Evolutionary conservation across 92 coral and sea anemone species (phyloP).

Genomic region (Parazoanthus darwini): DNA sequence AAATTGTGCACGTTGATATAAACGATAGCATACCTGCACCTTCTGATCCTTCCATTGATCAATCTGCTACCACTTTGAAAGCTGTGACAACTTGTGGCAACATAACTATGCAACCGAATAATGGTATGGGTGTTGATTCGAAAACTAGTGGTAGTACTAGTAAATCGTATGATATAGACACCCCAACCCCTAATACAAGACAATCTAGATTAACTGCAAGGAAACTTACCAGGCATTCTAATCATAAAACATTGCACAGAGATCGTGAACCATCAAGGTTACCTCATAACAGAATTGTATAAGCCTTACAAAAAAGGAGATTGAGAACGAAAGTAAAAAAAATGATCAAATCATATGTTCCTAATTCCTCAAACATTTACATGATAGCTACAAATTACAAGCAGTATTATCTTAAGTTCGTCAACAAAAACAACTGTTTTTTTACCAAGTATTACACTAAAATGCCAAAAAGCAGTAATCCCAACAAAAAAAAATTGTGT

Average conservation of each 20-base stretch:
- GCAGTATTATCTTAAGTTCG: neutral
- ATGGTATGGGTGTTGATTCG: too few relatives aligned
- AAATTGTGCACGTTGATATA: too few relatives aligned
- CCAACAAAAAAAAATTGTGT: neutral
- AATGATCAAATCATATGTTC: neutral
- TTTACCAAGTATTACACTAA: neutral
- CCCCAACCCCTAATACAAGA: neutral
- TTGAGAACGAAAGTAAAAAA: neutral
- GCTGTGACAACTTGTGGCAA: too few relatives aligned
- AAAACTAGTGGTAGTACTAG: too few relatives aligned
- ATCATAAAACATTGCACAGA: neutral
- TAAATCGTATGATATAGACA: too few relatives aligned
- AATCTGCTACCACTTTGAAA: too few relatives aligned
- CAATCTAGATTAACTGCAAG: neutral
- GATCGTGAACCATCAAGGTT: slow-evolving; percentile 2
- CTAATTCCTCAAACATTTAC: neutral
- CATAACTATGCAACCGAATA: too few relatives aligned
- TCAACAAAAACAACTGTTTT: neutral
- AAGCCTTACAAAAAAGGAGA: slow-evolving; percentile 1
- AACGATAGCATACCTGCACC: too few relatives aligned
- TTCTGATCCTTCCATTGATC: too few relatives aligned
- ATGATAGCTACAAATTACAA: neutral
- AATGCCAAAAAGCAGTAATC: neutral
- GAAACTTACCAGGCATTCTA: neutral
- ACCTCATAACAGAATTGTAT: neutral